phyloP scores from a whole-genome alignment of 2,888 invertebrate species.

The Barypeithes pellucidus region DNA sequence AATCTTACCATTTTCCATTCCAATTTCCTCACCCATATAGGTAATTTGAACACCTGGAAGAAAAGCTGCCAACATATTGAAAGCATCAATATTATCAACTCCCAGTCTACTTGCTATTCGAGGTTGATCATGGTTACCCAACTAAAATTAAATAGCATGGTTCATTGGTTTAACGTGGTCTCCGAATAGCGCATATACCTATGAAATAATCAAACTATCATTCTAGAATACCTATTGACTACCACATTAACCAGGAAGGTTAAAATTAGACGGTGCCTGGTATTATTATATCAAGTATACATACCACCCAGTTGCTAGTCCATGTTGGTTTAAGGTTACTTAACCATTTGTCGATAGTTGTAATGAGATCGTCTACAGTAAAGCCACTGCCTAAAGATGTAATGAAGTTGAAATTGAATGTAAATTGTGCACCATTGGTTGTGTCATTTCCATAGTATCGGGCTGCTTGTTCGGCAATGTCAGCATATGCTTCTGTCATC shows the following conservation, averaged over 20 bases:
- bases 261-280: no score
- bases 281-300: slow-evolving; percentile 60
- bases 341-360: slow-evolving; percentile 78
- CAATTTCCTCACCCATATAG: slow-evolving; percentile 91
- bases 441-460: slow-evolving; percentile 76
- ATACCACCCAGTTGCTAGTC: slow-evolving; percentile 85
- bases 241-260: no score
- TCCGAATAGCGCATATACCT: no score
- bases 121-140: slow-evolving; percentile 86
- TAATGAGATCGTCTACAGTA: slow-evolving; percentile 76
- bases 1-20: slow-evolving; percentile 74
- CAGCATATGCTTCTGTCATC: slow-evolving; percentile 85
- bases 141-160: slow-evolving; percentile 63
- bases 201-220: no score
- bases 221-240: no score
- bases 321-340: slow-evolving; percentile 76
- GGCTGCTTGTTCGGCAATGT: slow-evolving; percentile 73
- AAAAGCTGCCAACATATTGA: slow-evolving; percentile 86
- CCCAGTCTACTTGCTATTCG: slow-evolving; percentile 83
- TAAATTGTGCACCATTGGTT: slow-evolving; percentile 78
- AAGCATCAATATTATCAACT: slow-evolving; percentile 80
- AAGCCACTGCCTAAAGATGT: slow-evolving; percentile 74
- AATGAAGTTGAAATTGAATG: slow-evolving; percentile 86
- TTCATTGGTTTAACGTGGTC: no score
- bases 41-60: slow-evolving; percentile 90